Conservation (phyloP, 92 coral and sea anemone species). For the Palythoa grandis region DNA sequence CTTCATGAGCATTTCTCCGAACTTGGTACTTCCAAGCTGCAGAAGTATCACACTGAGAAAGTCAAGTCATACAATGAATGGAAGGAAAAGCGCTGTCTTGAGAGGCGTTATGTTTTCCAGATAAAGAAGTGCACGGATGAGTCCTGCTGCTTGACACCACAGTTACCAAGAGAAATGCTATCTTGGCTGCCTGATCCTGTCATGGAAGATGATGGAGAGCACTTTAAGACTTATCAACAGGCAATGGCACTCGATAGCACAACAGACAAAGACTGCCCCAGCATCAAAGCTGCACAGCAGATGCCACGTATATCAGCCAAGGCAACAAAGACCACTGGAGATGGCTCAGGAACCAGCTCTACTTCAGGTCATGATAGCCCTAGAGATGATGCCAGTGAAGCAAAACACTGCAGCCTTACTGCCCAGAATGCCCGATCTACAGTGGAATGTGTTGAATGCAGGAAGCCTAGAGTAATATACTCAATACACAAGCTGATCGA, state of each 20-base stretch:
- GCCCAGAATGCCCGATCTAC: constrained; percentile 47
- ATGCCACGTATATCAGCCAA: background rate
- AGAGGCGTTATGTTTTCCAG: constrained; percentile 13
- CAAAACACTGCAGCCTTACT: background rate
- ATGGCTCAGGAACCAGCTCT: too few relatives aligned
- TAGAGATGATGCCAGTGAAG: background rate
- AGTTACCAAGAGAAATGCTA: constrained; percentile 43
- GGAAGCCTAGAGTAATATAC: background rate
- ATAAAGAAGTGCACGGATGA: background rate
- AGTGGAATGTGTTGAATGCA: constrained; percentile 46
- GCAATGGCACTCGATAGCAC: background rate
- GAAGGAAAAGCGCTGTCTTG: background rate
- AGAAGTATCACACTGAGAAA: background rate
- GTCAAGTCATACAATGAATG: background rate
- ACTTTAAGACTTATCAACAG: background rate
- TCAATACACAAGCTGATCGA: background rate
- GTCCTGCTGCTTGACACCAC: constrained; percentile 42
- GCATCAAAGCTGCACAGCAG: background rate
- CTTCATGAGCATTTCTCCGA: background rate
- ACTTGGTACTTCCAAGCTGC: constrained; percentile 31
- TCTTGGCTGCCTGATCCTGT: constrained; percentile 40
- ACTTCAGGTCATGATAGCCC: background rate
- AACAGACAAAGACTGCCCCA: constrained; percentile 12
- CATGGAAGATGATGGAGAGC: constrained; percentile 4
- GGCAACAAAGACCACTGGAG: background rate